Evolutionary conservation across 2,797 vertebrate genomes (phyloP), one percentile per base, ranked within the genome.

Genomic region (Bryconaethiops microstoma): DNA sequence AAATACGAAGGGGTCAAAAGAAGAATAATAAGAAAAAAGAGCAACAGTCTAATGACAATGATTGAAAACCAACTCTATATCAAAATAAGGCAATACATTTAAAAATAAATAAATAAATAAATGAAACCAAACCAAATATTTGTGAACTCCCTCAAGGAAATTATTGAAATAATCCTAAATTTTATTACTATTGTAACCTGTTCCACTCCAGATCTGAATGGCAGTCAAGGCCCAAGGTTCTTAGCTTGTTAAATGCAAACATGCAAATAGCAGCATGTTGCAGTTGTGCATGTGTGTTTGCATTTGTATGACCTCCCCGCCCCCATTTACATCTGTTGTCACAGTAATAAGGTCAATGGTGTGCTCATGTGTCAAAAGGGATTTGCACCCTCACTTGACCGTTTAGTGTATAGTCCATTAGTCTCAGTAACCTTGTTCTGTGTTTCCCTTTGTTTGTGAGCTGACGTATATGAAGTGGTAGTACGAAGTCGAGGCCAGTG

Each of bases 331-430:
- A 76, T 77, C 89, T 87, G 91, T 93, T 93, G 91, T 92, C 85
- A 91, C 92, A 89, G 90, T 90, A 92, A 95, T 93, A 93, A 92
- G 91, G 91, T 93, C 91, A 92, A 84, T 87, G 84, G 88, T 86
- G 80, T 82, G 85, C 87, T 93, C 89, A 89, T 87, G 88, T 93
- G 92, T 93, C 92, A 93, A 87, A 91, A 92, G 87, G 86, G 90
- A 93, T 93, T 93, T 92, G 86, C 86, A 91, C 89, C 89, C 83
- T 84, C 88, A 80, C 91, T 90, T 91, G 89, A 91, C 90, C 84
- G 85, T 92, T 93, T 76, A 50, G 2, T 84, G 85, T 92, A 92
- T 72, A 50, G 70, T 59, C 69, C 42, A 10, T 76, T 73, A 85
- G 77, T 77, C 76, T 77, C 75, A 85, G 71, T 65, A 39, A 79